phyloP scores from a whole-genome alignment of 1,140 invertebrate genomes.

The Hestina assimilis region DNA sequence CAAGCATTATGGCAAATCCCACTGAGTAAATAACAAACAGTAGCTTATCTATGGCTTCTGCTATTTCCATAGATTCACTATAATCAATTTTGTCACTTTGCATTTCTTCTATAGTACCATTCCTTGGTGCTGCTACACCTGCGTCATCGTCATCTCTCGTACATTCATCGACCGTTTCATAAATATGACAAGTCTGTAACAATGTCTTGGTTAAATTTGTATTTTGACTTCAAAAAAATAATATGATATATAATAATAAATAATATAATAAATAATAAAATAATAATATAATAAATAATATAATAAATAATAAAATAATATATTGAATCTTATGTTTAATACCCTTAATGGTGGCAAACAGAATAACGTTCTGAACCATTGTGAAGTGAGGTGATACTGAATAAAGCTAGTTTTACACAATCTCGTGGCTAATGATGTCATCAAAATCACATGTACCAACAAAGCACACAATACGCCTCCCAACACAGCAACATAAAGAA shows the following conservation, averaged over 20 bases:
- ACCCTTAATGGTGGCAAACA: slow-evolving; percentile 58
- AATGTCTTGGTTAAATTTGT: slow-evolving; percentile 8
- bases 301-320: slow-evolving; percentile 20
- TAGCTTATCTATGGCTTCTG: slow-evolving; percentile 50
- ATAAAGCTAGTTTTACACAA: slow-evolving; percentile 37
- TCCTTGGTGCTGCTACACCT: slow-evolving; percentile 17
- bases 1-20: slow-evolving; percentile 42
- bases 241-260: background rate
- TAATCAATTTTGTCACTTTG: slow-evolving; percentile 38
- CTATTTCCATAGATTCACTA: slow-evolving; percentile 47
- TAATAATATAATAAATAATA: slow-evolving; percentile 1
- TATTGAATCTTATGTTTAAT: background rate
- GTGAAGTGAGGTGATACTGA: slow-evolving; percentile 39
- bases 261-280: slow-evolving; percentile 5
- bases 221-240: background rate
- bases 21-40: slow-evolving; percentile 56
- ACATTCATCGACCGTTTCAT: slow-evolving; percentile 50
- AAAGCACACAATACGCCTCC: slow-evolving; percentile 48
- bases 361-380: slow-evolving; percentile 43
- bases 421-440: slow-evolving; percentile 36
- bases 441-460: slow-evolving; percentile 46
- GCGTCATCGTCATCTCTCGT: slow-evolving; percentile 27
- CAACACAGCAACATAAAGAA: slow-evolving; percentile 54
- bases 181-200: slow-evolving; percentile 40
- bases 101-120: slow-evolving; percentile 51